These are phyloP conservation scores for Andrena haemorrhoa DNA, from an alignment of 2,888 invertebrate genomes.

Conservation along the genomic window DNA sequence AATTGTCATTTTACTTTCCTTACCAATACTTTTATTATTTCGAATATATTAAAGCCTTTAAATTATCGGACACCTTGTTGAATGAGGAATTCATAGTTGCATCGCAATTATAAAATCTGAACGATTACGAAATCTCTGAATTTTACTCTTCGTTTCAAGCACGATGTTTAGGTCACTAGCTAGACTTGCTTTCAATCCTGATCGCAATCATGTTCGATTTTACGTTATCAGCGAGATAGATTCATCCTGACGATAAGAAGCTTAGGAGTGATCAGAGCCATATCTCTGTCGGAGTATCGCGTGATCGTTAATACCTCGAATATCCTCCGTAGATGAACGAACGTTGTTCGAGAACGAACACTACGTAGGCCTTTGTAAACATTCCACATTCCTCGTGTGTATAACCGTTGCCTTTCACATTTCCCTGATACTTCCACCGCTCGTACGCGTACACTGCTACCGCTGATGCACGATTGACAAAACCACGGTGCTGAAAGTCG, in stretches of 20 bases:
- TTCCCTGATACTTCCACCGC: conserved; percentile 57
- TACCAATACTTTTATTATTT: not conserved
- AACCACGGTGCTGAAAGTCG: conserved; percentile 20
- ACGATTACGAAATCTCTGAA: not conserved
- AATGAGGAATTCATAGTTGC: not conserved
- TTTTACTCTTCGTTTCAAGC: not conserved
- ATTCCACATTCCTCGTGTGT: conserved; percentile 76
- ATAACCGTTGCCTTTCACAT: conserved; percentile 71
- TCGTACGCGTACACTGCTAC: conserved; percentile 25
- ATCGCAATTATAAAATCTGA: not conserved
- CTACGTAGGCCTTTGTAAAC: conserved; percentile 75
- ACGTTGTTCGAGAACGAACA: conserved; percentile 67
- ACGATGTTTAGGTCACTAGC: not conserved
- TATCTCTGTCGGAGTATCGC: conserved; percentile 20
- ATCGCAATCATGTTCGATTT: not conserved
- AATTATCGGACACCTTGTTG: not conserved
- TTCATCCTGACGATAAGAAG: not conserved
- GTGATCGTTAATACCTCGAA: conserved; percentile 43
- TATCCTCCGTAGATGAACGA: conserved; percentile 66
- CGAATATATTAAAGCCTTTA: not conserved
- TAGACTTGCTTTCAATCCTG: not conserved
- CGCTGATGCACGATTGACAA: conserved; percentile 38
- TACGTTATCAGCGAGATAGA: not conserved
- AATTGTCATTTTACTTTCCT: not conserved
- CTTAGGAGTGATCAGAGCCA: conserved; percentile 23